phyloP scores from a whole-genome alignment of 2,113 vertebrate species.

The Amphiprion ocellaris region DNA sequence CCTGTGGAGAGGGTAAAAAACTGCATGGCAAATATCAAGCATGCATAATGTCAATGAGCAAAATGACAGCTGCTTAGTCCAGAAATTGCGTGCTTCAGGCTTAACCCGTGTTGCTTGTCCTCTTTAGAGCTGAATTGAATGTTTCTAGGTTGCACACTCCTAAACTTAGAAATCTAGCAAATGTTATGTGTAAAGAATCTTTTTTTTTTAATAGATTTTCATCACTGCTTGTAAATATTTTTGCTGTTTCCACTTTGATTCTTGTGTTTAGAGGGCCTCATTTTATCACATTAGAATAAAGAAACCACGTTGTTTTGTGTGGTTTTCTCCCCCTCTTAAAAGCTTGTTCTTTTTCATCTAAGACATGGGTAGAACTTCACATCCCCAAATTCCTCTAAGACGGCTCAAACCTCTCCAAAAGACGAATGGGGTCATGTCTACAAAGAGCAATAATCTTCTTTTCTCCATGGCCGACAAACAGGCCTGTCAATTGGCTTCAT shows the following conservation, averaged over 20 bases:
- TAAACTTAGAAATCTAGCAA: constrained; percentile 15
- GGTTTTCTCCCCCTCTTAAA: constrained; percentile 51
- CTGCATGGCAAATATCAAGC: constrained; percentile 93
- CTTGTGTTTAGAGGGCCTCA: neutral
- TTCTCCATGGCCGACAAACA: constrained; percentile 68
- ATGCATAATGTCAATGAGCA: constrained; percentile 89
- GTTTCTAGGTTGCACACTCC: neutral
- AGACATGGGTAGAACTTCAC: constrained; percentile 63
- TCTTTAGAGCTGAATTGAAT: constrained; percentile 63
- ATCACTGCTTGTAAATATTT: constrained; percentile 19
- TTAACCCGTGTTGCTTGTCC: constrained; percentile 32
- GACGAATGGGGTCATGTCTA: constrained; percentile 77
- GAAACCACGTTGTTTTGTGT: constrained; percentile 36
- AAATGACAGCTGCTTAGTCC: constrained; percentile 91
- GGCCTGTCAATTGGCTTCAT: constrained; percentile 72
- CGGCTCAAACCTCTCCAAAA: constrained; percentile 63
- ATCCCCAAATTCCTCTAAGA: constrained; percentile 70
- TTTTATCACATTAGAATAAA: constrained; percentile 37
- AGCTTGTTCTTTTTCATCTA: constrained; percentile 63
- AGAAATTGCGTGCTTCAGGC: constrained; percentile 78
- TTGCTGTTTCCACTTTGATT: constrained; percentile 32
- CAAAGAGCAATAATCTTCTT: constrained; percentile 79
- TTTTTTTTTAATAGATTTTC: neutral
- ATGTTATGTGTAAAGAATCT: neutral
- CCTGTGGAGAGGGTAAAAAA: constrained; percentile 87